A percentile compares a stretch with the other conserved stretches of the same genome.
Evolutionary conservation across 2,888 invertebrate species (phyloP).

Genomic region (Elysia crispata): DNA sequence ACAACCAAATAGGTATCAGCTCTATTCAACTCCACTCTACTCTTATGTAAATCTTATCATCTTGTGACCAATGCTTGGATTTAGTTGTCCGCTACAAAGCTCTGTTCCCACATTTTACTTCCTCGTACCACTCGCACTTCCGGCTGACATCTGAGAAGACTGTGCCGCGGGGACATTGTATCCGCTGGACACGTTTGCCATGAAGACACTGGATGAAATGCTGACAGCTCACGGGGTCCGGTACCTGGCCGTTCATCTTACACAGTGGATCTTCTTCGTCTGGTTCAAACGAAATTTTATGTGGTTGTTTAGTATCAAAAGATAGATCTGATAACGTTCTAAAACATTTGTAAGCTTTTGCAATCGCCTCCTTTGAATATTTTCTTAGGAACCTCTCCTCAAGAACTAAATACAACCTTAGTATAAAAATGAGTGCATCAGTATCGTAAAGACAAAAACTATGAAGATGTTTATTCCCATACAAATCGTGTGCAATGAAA

Average conservation of each 20-base stretch:
- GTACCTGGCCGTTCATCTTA: slow-evolving; percentile 52
- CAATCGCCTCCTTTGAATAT: neutral
- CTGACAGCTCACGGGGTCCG: slow-evolving; percentile 56
- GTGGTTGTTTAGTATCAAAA: no score
- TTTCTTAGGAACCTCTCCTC: neutral
- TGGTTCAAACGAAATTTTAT: slow-evolving; percentile 38
- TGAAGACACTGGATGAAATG: slow-evolving; percentile 58
- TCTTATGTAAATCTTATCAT: no score
- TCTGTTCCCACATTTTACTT: slow-evolving; percentile 53
- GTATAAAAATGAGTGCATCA: neutral
- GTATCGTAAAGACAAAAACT: neutral
- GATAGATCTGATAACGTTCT: no score
- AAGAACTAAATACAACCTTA: no score
- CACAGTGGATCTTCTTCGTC: slow-evolving; percentile 58
- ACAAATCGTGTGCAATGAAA: no score
- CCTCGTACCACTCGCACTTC: slow-evolving; percentile 57
- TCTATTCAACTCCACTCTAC: no score
- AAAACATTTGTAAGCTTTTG: no score
- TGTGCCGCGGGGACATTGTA: slow-evolving; percentile 59
- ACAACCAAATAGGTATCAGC: no score
- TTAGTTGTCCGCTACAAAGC: neutral
- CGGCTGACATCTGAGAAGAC: slow-evolving; percentile 51
- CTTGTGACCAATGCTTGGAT: no score
- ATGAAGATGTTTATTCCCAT: no score
- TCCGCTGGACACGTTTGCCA: slow-evolving; percentile 54